Evolutionary conservation across 2,113 vertebrate genomes (phyloP).

Genomic region (Sakesphorus luctuosus): DNA sequence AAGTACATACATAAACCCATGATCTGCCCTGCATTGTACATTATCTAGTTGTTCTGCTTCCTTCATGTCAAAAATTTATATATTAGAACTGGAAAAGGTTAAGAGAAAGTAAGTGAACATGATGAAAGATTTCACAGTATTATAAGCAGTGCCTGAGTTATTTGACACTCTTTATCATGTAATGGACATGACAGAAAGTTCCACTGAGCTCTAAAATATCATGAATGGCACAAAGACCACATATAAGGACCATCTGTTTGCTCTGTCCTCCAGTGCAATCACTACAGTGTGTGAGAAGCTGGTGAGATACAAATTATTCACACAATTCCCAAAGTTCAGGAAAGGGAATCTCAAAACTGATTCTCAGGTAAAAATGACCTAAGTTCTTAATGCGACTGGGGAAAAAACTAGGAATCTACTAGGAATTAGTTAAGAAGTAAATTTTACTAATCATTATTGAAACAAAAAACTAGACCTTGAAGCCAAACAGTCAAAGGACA

Average conservation of each 20-base stretch:
- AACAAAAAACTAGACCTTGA: not conserved
- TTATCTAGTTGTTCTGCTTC: not conserved
- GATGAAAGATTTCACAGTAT: not conserved
- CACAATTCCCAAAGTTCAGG: not conserved
- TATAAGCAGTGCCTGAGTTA: not conserved
- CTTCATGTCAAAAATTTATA: not conserved
- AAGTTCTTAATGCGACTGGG: not conserved
- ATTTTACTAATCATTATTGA: not conserved
- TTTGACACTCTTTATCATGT: not conserved
- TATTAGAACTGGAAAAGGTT: not conserved
- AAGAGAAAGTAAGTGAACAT: not conserved
- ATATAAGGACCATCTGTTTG: not conserved
- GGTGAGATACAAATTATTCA: not conserved
- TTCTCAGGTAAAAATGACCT: not conserved
- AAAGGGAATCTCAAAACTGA: not conserved
- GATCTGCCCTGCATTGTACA: not conserved
- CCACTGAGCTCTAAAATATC: not conserved
- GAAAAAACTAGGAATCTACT: not conserved
- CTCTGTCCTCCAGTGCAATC: not conserved
- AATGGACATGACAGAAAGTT: not conserved
- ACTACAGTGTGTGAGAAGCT: not conserved
- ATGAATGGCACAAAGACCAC: not conserved
- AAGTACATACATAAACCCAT: rapidly evolving
- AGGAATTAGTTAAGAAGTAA: not conserved
- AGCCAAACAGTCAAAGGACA: not conserved